A percentile compares a stretch with the other conserved stretches of the same genome.
Conservation (phyloP, 2,797 vertebrate species). For the Myotis planiceps region DNA sequence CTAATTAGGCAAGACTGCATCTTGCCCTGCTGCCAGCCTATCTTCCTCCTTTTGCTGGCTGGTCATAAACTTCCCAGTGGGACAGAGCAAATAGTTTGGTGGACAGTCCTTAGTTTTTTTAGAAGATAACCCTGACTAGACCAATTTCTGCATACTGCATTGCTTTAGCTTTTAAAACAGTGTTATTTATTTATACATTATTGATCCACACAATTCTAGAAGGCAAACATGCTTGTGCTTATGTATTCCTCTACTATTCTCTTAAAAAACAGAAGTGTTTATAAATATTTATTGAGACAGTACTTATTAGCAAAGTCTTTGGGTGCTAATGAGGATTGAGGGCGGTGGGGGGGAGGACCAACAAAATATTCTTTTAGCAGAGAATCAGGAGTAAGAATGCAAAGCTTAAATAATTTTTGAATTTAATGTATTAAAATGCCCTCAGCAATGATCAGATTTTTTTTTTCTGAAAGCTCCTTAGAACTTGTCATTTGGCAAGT, state of each 20-base stretch:
- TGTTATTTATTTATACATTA: conserved; percentile 23
- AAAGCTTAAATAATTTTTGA: conserved; percentile 39
- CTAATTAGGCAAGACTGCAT: background rate
- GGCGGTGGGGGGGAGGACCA: background rate
- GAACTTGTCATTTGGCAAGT: background rate
- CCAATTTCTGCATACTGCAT: background rate
- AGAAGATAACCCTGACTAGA: background rate
- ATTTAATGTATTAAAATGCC: conserved; percentile 54
- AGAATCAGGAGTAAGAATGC: background rate
- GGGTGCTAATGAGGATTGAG: background rate
- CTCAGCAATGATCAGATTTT: conserved; percentile 44
- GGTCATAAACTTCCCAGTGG: background rate
- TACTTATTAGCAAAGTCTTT: conserved; percentile 52
- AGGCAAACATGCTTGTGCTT: conserved; percentile 43
- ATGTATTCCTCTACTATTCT: conserved; percentile 45
- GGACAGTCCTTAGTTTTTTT: background rate
- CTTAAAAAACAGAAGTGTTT: conserved; percentile 54
- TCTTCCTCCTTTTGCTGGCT: background rate
- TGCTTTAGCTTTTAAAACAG: conserved; percentile 1
- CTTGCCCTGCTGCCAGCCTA: background rate
- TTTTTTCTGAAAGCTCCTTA: conserved; percentile 45
- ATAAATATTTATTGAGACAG: conserved; percentile 71
- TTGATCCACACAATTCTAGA: conserved; percentile 1
- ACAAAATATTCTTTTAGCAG: background rate
- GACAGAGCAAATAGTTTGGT: background rate